Evolutionary conservation across 1,140 invertebrate genomes (phyloP), one percentile per base, ranked within the genome.

Genomic region (Hylaeus anthracinus): DNA sequence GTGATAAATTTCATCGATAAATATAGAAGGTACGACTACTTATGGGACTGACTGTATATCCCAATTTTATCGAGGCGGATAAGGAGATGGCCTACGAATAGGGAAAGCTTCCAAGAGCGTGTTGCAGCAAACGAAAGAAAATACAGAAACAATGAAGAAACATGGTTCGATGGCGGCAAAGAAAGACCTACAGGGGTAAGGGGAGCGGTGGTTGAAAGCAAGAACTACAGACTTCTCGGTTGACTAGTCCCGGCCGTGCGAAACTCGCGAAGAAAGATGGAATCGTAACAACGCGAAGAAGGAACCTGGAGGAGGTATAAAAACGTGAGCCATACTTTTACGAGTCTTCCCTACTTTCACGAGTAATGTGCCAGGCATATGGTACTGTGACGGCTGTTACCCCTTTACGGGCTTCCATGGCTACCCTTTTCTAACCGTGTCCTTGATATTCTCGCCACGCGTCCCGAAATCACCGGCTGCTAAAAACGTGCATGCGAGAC

Each of bases 321-420:
- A 82, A 89, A 85, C 73, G 71, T 74, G 80, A 76, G 74, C 64
- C 82, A 67, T 79, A 70, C 41, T 87, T 89, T 88, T 88, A 89
- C 87, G 86, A 87, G 80, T 79, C 69, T 87, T 78, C 84, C 3
- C 70, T 65, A 64, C 69, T 66, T 79, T 73, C 53, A 70, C 71
- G 71, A 79, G 71, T 84, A 87, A 89, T 86, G 86, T 82, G 64
- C 76, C 74, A 78, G 74, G 76, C 88, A 89, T 84, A 87, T 89
- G 88, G 87, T 70, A 86, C 83, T 81, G 83, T 83, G 78, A 75
- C 82, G 82, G 84, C 84, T 85, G 86, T 85, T 84, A 78, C 74
- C 70, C 86, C 86, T 86, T 88, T 86, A 81, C 84, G 72, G 67
- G 39, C 65, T 56, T 37, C 26, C 26, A 26, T 26, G 55, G 15